These are phyloP conservation scores for Trisateles emortualis DNA, from an alignment of 2,888 invertebrate species.

Conservation along the genomic window DNA sequence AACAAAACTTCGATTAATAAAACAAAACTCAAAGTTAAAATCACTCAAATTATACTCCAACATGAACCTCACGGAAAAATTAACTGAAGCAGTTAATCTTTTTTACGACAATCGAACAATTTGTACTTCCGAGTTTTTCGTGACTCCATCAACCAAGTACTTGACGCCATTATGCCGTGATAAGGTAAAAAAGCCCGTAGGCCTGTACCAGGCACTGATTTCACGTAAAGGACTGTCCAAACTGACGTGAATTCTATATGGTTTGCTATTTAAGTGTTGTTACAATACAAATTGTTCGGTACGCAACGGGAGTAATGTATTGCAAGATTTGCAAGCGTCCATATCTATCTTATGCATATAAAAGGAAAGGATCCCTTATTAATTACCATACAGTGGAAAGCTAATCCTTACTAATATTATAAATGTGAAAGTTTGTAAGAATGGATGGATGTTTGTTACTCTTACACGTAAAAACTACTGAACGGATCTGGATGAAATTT, in stretches of 20 bases:
- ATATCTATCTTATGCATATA: no score
- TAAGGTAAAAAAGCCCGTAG: conserved; percentile 18
- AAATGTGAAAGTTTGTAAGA: no score
- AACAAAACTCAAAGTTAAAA: background rate
- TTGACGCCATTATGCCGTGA: conserved; percentile 21
- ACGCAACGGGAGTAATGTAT: no score
- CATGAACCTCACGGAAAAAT: background rate
- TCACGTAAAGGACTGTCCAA: conserved; percentile 19
- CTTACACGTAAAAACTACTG: no score
- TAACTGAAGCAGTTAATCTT: conserved; percentile 3
- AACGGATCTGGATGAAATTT: no score
- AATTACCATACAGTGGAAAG: no score
- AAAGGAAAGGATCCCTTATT: no score
- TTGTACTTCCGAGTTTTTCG: conserved; percentile 5
- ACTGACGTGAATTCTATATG: background rate
- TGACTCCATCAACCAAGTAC: conserved; percentile 8
- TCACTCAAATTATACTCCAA: background rate
- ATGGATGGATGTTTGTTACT: no score
- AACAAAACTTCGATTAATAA: background rate
- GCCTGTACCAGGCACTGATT: conserved; percentile 32
- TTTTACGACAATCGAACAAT: background rate
- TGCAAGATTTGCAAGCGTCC: no score
- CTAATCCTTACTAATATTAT: no score
- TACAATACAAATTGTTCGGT: no score
- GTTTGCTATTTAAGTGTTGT: no score